Evolutionary conservation across 2,113 vertebrate species (phyloP).

Genomic region (Progne subis): DNA sequence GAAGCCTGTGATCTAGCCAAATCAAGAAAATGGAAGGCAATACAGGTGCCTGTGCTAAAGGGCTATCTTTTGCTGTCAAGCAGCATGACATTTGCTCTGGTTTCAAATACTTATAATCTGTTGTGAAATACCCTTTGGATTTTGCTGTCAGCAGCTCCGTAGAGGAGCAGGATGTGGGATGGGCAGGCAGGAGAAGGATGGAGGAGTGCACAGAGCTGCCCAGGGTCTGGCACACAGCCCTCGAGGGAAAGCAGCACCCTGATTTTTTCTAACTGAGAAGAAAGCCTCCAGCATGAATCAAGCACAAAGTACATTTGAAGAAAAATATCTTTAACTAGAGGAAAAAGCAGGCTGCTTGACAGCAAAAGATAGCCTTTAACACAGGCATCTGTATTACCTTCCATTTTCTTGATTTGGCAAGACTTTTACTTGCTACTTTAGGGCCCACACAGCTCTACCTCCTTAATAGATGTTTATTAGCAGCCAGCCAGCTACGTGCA

Average conservation of each 20-base stretch:
- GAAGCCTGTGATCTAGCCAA: slow-evolving; percentile 32
- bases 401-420: slow-evolving; percentile 11
- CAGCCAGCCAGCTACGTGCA: not conserved
- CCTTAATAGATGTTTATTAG: not conserved
- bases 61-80: not conserved
- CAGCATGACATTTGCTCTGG: slow-evolving; percentile 18
- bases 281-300: not conserved
- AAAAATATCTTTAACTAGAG: not conserved
- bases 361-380: not conserved
- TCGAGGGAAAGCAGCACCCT: not conserved
- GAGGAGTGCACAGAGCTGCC: not conserved
- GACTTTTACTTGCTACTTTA: not conserved
- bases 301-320: rapidly evolving
- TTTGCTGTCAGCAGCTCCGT: not conserved
- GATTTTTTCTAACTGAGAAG: too few species aligned
- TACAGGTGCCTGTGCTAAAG: not conserved
- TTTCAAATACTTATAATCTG: slow-evolving; percentile 14
- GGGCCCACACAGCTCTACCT: not conserved
- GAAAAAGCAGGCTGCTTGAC: not conserved
- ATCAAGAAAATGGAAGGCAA: slow-evolving; percentile 25
- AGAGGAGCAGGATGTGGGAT: rapidly evolving
- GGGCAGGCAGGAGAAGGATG: not conserved
- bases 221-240: not conserved
- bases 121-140: slow-evolving; percentile 7
- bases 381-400: not conserved